Percentiles rank a stretch among this genome's conserved stretches.
Conservation (phyloP, 1,140 invertebrate genomes). For the Procambarus virginalis region DNA sequence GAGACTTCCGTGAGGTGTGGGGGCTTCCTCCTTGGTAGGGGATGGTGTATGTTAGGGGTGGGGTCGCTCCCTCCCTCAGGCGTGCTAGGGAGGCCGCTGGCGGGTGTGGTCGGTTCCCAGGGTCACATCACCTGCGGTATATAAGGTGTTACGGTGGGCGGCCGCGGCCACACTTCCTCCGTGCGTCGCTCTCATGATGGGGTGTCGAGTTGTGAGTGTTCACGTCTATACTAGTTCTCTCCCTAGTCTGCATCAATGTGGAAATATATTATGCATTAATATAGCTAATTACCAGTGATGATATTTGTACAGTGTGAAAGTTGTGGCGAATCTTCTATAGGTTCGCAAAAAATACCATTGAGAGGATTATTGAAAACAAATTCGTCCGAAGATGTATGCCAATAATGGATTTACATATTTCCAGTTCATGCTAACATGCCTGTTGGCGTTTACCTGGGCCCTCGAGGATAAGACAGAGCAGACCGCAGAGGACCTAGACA, state of each 20-base stretch:
- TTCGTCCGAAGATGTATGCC: background rate
- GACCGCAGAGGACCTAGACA: background rate
- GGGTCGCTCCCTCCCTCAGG: background rate
- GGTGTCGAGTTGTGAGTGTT: slow-evolving; percentile 35
- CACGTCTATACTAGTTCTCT: background rate
- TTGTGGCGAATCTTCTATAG: background rate
- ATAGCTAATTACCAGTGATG: background rate
- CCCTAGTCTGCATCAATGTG: background rate
- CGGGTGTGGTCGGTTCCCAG: slow-evolving; percentile 22
- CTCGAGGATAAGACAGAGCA: background rate
- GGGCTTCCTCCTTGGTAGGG: background rate
- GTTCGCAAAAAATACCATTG: background rate
- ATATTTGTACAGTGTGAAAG: background rate
- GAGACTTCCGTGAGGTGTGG: background rate
- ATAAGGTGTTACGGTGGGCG: background rate
- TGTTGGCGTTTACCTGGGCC: slow-evolving; percentile 27
- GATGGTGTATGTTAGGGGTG: background rate
- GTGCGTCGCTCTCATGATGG: slow-evolving; percentile 12
- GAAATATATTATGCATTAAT: background rate
- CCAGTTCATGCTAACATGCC: slow-evolving; percentile 35
- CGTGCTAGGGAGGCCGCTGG: background rate
- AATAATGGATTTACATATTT: slow-evolving; percentile 6
- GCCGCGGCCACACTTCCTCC: background rate
- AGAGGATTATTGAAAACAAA: background rate
- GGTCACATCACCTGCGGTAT: slow-evolving; percentile 1